These are phyloP conservation scores for Oreochromis niloticus DNA, from an alignment of 2,113 vertebrate genomes.

Conservation along the genomic window DNA sequence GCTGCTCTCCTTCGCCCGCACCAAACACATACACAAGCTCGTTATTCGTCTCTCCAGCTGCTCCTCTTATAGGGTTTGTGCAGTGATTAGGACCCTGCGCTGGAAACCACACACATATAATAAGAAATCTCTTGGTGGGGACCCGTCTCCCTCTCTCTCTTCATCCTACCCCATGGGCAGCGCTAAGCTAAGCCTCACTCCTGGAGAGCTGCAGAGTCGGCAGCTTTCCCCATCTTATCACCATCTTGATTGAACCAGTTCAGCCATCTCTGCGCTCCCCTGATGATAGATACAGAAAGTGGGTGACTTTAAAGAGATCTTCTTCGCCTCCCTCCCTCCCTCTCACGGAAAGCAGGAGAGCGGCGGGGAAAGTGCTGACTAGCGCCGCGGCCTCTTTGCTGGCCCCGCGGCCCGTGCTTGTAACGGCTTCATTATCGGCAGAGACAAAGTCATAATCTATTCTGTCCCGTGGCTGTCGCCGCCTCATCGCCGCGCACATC, in stretches of 20 bases:
- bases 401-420: slow-evolving; percentile 21
- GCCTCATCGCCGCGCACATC: slow-evolving; percentile 12
- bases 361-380: slow-evolving; percentile 50
- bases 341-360: not conserved
- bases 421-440: slow-evolving; percentile 57
- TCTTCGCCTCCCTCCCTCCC: not conserved
- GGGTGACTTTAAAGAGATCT: slow-evolving; percentile 48
- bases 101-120: not conserved
- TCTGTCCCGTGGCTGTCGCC: slow-evolving; percentile 48
- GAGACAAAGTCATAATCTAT: slow-evolving; percentile 48
- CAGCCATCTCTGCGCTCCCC: slow-evolving; percentile 33
- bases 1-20: not conserved
- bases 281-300: slow-evolving; percentile 54
- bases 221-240: slow-evolving; percentile 62
- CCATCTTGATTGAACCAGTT: slow-evolving; percentile 59
- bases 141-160: not conserved
- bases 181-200: slow-evolving; percentile 31
- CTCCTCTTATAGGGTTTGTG: not conserved
- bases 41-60: not conserved
- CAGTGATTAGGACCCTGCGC: slow-evolving; percentile 18
- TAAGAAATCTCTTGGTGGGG: not conserved
- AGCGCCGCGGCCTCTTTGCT: not conserved
- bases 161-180: slow-evolving; percentile 18
- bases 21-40: slow-evolving; percentile 16
- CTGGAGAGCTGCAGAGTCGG: slow-evolving; percentile 52